Conservation (phyloP, 2,888 invertebrate genomes). For the Ophion ellenae region DNA sequence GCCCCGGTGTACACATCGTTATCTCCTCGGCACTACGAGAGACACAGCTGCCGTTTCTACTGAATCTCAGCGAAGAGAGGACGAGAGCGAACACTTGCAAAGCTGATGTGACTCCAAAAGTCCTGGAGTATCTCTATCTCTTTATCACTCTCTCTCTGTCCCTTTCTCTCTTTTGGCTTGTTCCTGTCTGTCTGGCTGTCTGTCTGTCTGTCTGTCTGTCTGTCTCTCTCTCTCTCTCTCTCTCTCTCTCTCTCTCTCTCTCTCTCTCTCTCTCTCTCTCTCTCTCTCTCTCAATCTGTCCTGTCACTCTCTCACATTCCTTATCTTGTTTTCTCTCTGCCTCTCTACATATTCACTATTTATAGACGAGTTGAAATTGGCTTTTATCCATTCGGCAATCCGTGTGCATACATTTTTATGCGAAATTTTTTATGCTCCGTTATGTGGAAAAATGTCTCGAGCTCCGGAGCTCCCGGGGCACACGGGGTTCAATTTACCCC, state of each 20-base stretch:
- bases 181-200: too few species aligned
- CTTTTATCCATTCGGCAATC: conserved; percentile 43
- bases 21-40: conserved; percentile 67
- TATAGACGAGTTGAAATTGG: conserved; percentile 8
- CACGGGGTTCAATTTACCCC: too few species aligned
- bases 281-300: too few species aligned
- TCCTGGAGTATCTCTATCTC: background rate
- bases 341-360: conserved; percentile 22
- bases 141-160: background rate
- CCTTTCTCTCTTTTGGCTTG: too few species aligned
- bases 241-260: too few species aligned
- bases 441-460: conserved; percentile 8
- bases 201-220: too few species aligned
- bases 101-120: conserved; percentile 33
- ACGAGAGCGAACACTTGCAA: conserved; percentile 27
- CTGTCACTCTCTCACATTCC: too few species aligned
- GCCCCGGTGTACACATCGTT: conserved; percentile 74
- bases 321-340: background rate
- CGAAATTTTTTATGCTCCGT: conserved; percentile 34
- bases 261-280: too few species aligned
- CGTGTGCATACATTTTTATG: conserved; percentile 26
- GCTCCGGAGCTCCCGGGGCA: background rate
- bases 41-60: conserved; percentile 70
- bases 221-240: too few species aligned
- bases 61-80: conserved; percentile 39